Conservation (phyloP, 2,113 vertebrate species). For the Hippocampus zosterae region DNA sequence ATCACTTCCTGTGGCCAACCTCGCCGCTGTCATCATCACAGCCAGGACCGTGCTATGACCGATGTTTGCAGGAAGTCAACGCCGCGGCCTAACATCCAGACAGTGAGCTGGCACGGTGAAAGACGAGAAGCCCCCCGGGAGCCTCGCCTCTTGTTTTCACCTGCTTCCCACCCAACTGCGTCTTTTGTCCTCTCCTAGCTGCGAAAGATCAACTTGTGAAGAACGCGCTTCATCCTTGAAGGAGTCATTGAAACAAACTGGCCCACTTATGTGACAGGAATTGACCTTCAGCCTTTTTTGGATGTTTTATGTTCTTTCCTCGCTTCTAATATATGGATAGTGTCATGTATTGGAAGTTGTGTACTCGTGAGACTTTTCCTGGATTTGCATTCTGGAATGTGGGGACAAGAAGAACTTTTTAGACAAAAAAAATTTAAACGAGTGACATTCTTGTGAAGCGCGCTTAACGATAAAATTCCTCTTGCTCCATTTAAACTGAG, state of each 20-base stretch:
- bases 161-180: constrained; percentile 37
- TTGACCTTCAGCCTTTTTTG: constrained; percentile 37
- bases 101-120: constrained; percentile 36
- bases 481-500: constrained; percentile 19
- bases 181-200: constrained; percentile 35
- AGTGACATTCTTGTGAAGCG: constrained; percentile 22
- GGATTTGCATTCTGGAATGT: constrained; percentile 16
- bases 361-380: constrained; percentile 36
- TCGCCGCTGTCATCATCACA: constrained; percentile 83
- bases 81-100: constrained; percentile 28
- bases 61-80: constrained; percentile 35
- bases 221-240: constrained; percentile 38
- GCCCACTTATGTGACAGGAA: constrained; percentile 46
- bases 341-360: constrained; percentile 37
- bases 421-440: constrained; percentile 10
- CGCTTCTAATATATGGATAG: constrained; percentile 37
- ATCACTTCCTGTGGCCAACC: constrained; percentile 73
- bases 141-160: constrained; percentile 26
- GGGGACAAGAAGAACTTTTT: constrained; percentile 14
- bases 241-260: constrained; percentile 45
- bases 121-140: constrained; percentile 35
- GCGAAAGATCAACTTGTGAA: constrained; percentile 38
- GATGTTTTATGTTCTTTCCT: constrained; percentile 27
- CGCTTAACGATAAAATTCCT: constrained; percentile 9
- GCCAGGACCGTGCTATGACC: constrained; percentile 76